Evolutionary conservation across 2,888 invertebrate species (phyloP), one percentile per base, ranked within the genome.

Genomic region (Thelaira solivaga): DNA sequence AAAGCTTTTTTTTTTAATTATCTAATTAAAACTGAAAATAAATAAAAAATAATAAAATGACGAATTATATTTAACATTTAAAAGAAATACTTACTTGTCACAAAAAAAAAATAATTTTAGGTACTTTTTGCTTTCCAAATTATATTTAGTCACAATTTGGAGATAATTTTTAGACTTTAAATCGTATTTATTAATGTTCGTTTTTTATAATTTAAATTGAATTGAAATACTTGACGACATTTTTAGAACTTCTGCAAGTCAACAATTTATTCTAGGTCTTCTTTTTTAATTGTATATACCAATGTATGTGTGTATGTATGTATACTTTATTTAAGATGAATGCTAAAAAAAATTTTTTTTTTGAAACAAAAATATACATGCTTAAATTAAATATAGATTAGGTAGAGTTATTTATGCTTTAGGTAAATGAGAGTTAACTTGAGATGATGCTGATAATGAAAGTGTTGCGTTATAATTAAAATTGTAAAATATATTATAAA

Each of bases 211-310:
- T 64, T 62, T 62, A 53, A 55, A 72, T 62, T 64, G 36, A 26
- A 62, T 62, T 36, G 34, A 72, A 72, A 55, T 62, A 71, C 43
- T 71, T 51, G 31, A 71, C 45, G 57, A 39, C 34, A 45, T 53
- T 36, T 41, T 61, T 13, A 72, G 13, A 72, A 10, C 62, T 39
- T 34, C 36, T 26, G 34, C 26, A 53, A 71, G 53, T 53, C 43
- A 59, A 49, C 22, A 20, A 39, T 39, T 51, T 22, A 31, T 31
- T 68, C 16, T 41, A 13, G 5, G 5, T 26, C 4, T 13, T 45
- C 36, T 57, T 36, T 26, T 22, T 55, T 34, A n/a, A n/a, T n/a
- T n/a, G n/a, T n/a, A n/a, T n/a, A n/a, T n/a, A n/a, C n/a, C n/a
- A n/a, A n/a, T n/a, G n/a, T n/a, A n/a, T n/a, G n/a, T n/a, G 36